Evolutionary conservation across 2,888 invertebrate genomes (phyloP).

Genomic region (Limnephilus marmoratus): DNA sequence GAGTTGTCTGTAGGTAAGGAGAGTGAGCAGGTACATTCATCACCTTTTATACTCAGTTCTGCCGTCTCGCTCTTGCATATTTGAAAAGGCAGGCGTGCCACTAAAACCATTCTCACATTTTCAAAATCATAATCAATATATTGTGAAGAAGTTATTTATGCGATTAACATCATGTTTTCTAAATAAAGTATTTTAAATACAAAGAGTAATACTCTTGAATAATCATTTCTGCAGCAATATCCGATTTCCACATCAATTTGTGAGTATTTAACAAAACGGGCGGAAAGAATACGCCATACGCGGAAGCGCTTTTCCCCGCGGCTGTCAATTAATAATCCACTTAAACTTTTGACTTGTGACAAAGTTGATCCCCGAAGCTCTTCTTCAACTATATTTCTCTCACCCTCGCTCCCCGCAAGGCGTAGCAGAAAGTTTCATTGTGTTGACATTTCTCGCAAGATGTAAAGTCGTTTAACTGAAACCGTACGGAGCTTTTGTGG

Average conservation of each 20-base stretch:
- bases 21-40: too few relatives aligned
- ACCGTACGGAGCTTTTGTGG: slow-evolving; percentile 31
- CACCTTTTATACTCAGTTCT: too few relatives aligned
- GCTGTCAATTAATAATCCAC: slow-evolving; percentile 63
- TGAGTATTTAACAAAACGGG: slow-evolving; percentile 24
- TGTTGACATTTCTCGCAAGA: slow-evolving; percentile 55
- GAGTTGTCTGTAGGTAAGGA: too few relatives aligned
- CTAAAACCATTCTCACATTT: too few relatives aligned
- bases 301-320: slow-evolving; percentile 29
- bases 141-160: too few relatives aligned
- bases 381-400: slow-evolving; percentile 51
- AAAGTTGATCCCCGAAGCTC: slow-evolving; percentile 59
- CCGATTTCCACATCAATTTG: background rate
- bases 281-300: background rate
- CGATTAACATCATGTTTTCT: too few relatives aligned
- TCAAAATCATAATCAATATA: too few relatives aligned
- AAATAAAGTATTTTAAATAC: too few relatives aligned
- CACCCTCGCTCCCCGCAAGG: background rate
- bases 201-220: background rate
- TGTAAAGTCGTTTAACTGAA: slow-evolving; percentile 38
- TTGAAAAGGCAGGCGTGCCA: too few relatives aligned
- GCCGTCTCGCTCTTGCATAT: too few relatives aligned
- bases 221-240: background rate
- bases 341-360: slow-evolving; percentile 60
- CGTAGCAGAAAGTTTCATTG: slow-evolving; percentile 46